These are phyloP conservation scores for Cabera pusaria DNA, from an alignment of 2,888 invertebrate genomes.

Conservation along the genomic window DNA sequence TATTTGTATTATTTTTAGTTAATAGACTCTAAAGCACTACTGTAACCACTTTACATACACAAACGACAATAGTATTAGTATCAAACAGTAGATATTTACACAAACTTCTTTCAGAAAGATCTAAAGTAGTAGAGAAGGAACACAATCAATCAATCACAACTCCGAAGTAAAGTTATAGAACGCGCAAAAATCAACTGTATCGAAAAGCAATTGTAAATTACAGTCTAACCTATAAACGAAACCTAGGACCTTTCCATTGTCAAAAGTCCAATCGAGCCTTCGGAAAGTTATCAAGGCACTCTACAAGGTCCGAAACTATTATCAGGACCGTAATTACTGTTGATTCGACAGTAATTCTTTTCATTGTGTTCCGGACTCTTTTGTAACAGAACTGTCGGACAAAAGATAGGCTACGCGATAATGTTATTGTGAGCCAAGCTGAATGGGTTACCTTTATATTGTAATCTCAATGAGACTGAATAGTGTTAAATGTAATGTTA, in stretches of 20 bases:
- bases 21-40: no score
- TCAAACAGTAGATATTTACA: no score
- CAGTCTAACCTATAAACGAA: no score
- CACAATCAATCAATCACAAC: no score
- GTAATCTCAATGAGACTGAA: constrained; percentile 16
- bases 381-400: constrained; percentile 57
- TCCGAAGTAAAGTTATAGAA: no score
- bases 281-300: constrained; percentile 34
- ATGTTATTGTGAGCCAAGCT: constrained; percentile 43
- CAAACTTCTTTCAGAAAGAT: no score
- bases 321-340: constrained; percentile 56
- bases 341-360: constrained; percentile 58
- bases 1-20: no score
- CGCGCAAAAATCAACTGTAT: no score
- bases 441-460: constrained; percentile 44
- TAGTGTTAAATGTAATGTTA: constrained; percentile 32
- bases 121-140: no score
- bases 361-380: constrained; percentile 48
- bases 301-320: constrained; percentile 39
- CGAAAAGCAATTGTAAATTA: no score
- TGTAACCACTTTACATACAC: no score
- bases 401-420: constrained; percentile 55
- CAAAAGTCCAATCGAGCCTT: constrained; percentile 17
- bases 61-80: no score
- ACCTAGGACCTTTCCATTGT: background rate